Conservation (phyloP, 1,140 invertebrate genomes). For the Cotesia chilonis region DNA sequence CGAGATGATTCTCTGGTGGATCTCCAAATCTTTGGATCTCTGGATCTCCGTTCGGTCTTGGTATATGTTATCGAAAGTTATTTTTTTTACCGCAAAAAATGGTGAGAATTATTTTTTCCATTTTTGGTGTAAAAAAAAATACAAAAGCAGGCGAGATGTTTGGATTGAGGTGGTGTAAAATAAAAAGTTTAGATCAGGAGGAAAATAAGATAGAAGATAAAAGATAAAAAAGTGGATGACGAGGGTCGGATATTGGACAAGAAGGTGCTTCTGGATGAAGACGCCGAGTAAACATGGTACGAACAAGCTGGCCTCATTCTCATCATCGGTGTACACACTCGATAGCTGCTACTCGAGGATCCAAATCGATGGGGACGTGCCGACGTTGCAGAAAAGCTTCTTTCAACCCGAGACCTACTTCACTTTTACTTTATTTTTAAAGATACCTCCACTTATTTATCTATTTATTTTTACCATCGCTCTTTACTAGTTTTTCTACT, state of each 20-base stretch:
- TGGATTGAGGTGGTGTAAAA: neutral
- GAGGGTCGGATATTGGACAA: constrained; percentile 41
- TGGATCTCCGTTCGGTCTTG: neutral
- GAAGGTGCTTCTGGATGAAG: constrained; percentile 39
- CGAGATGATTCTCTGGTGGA: constrained; percentile 9
- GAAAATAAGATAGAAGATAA: constrained; percentile 18
- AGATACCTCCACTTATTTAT: neutral
- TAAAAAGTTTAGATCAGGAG: neutral
- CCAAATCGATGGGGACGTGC: constrained; percentile 35
- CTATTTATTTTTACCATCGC: neutral
- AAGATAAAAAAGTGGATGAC: constrained; percentile 32
- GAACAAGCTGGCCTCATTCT: constrained; percentile 35
- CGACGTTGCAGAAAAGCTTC: constrained; percentile 36
- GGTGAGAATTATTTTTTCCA: neutral
- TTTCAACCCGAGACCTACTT: constrained; percentile 12
- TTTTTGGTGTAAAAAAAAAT: neutral
- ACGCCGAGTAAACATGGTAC: constrained; percentile 41
- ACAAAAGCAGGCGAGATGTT: neutral
- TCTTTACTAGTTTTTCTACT: neutral
- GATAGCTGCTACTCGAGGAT: constrained; percentile 19
- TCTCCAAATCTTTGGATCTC: neutral
- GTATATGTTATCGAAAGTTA: no score
- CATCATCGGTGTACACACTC: neutral
- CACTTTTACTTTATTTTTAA: constrained; percentile 8
- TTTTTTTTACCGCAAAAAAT: neutral